Evolutionary conservation across 2,888 invertebrate species (phyloP).

Genomic region (Drosophila koepferae): DNA sequence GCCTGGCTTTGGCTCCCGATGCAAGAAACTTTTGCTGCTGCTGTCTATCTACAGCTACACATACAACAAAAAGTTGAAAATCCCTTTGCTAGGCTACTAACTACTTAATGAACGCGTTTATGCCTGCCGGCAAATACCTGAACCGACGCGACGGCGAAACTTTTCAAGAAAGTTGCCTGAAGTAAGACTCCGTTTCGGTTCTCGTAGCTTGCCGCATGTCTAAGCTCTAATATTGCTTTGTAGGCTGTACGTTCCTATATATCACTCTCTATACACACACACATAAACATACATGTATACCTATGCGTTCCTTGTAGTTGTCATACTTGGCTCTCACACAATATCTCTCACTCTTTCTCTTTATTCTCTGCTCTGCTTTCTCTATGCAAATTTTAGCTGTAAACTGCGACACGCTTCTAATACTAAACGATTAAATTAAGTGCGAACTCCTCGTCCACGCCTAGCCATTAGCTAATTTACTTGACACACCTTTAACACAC

Average conservation of each 20-base stretch:
- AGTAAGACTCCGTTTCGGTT: not conserved
- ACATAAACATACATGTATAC: too few relatives aligned
- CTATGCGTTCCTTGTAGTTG: constrained; percentile 21
- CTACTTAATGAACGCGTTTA: constrained; percentile 32
- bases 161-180: not conserved
- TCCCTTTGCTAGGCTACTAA: constrained; percentile 28
- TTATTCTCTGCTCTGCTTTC: constrained; percentile 41
- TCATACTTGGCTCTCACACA: constrained; percentile 23
- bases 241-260: not conserved
- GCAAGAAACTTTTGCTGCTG: constrained; percentile 62
- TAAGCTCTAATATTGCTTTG: not conserved
- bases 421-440: constrained; percentile 32
- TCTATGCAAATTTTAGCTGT: constrained; percentile 74
- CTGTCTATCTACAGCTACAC: constrained; percentile 50
- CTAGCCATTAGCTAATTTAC: constrained; percentile 24
- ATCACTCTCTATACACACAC: not conserved
- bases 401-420: constrained; percentile 61
- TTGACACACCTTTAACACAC: constrained; percentile 47
- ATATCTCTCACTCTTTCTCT: constrained; percentile 27
- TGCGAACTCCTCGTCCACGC: not conserved
- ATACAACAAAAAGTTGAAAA: constrained; percentile 16
- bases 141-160: constrained; percentile 10
- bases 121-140: constrained; percentile 9
- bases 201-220: not conserved
- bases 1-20: constrained; percentile 59